Conservation (phyloP, 2,113 vertebrate genomes). For the Chamaea fasciata region DNA sequence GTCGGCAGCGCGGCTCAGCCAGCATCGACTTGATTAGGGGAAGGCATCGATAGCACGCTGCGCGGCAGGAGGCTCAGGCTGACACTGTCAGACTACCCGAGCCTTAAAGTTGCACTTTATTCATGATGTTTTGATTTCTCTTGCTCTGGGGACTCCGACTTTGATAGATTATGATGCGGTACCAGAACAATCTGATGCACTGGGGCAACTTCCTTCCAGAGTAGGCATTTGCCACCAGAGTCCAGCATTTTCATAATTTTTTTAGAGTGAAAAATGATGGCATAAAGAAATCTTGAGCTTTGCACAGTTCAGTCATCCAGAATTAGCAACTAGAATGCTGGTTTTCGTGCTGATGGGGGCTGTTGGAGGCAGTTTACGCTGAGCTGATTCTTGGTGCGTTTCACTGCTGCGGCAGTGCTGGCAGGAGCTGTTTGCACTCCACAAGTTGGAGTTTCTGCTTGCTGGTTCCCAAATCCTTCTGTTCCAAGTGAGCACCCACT, state of each 20-base stretch:
- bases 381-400: neutral
- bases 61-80: neutral
- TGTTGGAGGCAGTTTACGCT: neutral
- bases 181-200: neutral
- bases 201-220: constrained; percentile 17
- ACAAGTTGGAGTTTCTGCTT: neutral
- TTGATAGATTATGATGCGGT: constrained; percentile 41
- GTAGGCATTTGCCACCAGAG: neutral
- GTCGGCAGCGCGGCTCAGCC: neutral
- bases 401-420: neutral
- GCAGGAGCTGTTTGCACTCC: neutral
- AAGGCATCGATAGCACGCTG: neutral
- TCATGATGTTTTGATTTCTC: constrained; percentile 53
- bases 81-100: neutral
- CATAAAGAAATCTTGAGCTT: neutral
- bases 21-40: neutral
- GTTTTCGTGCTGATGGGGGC: neutral
- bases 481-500: rapidly evolving
- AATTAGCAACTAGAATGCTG: constrained; percentile 10
- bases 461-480: neutral
- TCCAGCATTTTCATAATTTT: neutral
- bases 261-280: constrained; percentile 5
- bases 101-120: neutral
- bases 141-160: constrained; percentile 54
- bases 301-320: neutral